Percentiles rank a stretch among this genome's conserved stretches.
Conservation (phyloP, 2,888 invertebrate genomes). For the Oscheius onirici region DNA sequence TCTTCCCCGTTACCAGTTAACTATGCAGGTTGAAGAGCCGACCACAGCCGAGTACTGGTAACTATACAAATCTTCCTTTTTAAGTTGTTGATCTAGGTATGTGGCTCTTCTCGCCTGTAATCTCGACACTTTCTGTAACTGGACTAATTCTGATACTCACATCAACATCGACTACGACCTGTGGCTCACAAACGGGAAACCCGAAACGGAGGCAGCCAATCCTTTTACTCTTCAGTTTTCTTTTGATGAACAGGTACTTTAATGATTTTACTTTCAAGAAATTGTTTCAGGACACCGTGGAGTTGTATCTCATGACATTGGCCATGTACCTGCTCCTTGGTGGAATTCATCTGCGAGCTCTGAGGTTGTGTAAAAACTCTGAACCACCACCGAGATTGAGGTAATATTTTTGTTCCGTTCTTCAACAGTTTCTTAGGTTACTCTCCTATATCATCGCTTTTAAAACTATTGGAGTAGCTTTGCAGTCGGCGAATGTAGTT, state of each 20-base stretch:
- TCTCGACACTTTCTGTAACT: conserved; percentile 81
- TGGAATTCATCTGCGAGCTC: conserved; percentile 1
- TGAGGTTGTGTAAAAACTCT: conserved; percentile 12
- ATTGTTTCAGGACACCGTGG: conserved; percentile 79
- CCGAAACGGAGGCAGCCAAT: conserved; percentile 81
- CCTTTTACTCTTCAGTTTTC: conserved; percentile 93
- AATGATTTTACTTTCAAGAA: not conserved
- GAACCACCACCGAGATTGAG: conserved; percentile 36
- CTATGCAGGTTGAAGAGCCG: conserved; percentile 88
- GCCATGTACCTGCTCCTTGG: conserved; percentile 46
- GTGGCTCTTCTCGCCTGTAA: conserved; percentile 92
- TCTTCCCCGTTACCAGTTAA: conserved; percentile 88
- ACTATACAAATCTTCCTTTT: conserved; percentile 13
- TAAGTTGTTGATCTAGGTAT: conserved; percentile 75
- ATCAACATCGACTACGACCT: conserved; percentile 84
- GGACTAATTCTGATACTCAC: conserved; percentile 77
- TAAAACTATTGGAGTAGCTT: conserved; percentile 78
- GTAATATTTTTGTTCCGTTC: conserved; percentile 18
- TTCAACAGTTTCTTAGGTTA: conserved; percentile 29
- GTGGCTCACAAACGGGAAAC: conserved; percentile 95
- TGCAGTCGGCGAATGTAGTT: conserved; percentile 87
- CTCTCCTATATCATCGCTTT: conserved; percentile 48
- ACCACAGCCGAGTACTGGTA: conserved; percentile 83
- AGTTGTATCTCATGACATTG: conserved; percentile 80
- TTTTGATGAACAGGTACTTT: conserved; percentile 82